Base-by-base conservation (phyloP, 2,888 invertebrate species). In the Drosophila nigricruria region DNA sequence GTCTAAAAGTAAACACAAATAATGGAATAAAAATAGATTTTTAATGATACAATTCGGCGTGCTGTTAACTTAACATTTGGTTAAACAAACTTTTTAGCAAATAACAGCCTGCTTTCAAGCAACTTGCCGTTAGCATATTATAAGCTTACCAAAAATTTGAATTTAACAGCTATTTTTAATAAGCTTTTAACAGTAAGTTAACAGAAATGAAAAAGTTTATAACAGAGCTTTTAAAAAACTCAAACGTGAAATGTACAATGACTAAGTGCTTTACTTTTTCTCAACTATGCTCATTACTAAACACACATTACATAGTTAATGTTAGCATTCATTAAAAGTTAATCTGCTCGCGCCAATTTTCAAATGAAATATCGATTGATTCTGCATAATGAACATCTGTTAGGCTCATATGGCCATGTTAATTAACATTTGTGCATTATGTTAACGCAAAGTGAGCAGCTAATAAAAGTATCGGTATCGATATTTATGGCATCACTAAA, bases 401-500 rank as follows among this genome's bases (percentile, higher is more conserved):
- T 32, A 59, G 18, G 5, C 50, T 30, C 0, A 47, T 50, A 56
- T 45, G 42, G 12, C 10, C 45, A 47, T 65, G 63, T 75, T 63
- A 57, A 6, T 23, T 60, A 40, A 67, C 75, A 76, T 5, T 3
- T 9, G 0, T 1, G 3, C 1, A 16, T 5, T 9, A 42, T 72
- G 63, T 63, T 53, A 69, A 69, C 63, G 66, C 72, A 61, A 43
- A 12, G 14, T 47, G 63, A 52, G 69, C 20, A 69, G 23, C 20
- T 18, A 18, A 30, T 34, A 10, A n/a, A 40, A 9, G 10, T 57
- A 73, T 73, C 57, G 72, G 34, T 45, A 67, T 62, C 54, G 53
- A 50, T 71, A 57, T 47, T 60, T 67, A 32, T 58, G 43, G 32
- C 70, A 76, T 76, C 71, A 64, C 72, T 67, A 77, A 82, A 53